A percentile compares a stretch with the other conserved stretches of the same genome.
These are phyloP conservation scores for Callosobruchus maculatus DNA, from an alignment of 2,888 invertebrate species.

Conservation along the genomic window DNA sequence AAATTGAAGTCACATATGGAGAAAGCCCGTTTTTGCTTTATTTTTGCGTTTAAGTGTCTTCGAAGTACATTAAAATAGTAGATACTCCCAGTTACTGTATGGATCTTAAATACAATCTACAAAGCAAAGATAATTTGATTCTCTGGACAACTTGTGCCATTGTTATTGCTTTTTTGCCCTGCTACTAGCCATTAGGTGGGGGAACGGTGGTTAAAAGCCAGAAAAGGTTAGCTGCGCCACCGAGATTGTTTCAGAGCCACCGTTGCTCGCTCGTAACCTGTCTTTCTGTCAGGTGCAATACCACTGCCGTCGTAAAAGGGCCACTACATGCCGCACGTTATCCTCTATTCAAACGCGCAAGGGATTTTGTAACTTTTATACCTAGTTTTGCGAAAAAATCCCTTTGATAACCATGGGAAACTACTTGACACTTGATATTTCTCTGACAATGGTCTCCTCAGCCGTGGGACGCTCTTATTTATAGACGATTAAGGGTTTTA, in stretches of 20 bases:
- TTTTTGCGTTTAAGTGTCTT: too few species aligned
- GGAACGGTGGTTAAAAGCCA: too few species aligned
- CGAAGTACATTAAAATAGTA: too few species aligned
- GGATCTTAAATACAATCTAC: too few species aligned
- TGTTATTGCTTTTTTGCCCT: too few species aligned
- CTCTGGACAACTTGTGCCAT: too few species aligned
- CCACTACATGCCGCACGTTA: slow-evolving; percentile 24
- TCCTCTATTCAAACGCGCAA: slow-evolving; percentile 33
- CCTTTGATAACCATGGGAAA: slow-evolving; percentile 45
- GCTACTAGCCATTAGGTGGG: too few species aligned
- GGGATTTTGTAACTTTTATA: slow-evolving; percentile 46
- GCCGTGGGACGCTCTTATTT: slow-evolving; percentile 16
- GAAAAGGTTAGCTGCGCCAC: background rate
- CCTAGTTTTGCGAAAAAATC: slow-evolving; percentile 41
- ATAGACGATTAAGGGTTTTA: background rate
- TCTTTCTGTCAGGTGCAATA: background rate
- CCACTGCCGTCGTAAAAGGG: slow-evolving; percentile 5
- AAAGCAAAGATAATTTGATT: too few species aligned
- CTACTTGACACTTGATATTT: slow-evolving; percentile 47
- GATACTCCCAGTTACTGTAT: too few species aligned
- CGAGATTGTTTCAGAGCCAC: background rate
- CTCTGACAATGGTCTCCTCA: slow-evolving; percentile 15
- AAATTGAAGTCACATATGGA: too few species aligned
- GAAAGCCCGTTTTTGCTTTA: too few species aligned
- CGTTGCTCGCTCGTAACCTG: background rate